These are phyloP conservation scores for Schmidtea mediterranea DNA, from an alignment of 1,140 invertebrate genomes.

Conservation along the genomic window DNA sequence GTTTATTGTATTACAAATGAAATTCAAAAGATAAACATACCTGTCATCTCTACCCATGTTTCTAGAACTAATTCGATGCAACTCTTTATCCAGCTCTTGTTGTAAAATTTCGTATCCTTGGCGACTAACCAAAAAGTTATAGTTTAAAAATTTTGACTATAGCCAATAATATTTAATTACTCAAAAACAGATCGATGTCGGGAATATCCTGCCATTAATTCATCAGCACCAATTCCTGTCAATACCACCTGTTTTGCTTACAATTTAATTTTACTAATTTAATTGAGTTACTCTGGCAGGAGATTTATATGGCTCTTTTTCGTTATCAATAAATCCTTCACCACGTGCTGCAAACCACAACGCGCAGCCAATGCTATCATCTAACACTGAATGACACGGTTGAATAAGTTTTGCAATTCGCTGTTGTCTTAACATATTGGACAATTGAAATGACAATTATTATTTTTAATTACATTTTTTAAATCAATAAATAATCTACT, in stretches of 20 bases:
- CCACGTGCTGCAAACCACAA: constrained; percentile 74
- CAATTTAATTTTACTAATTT: background rate
- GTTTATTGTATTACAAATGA: background rate
- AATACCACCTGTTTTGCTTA: constrained; percentile 39
- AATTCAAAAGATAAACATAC: constrained; percentile 11
- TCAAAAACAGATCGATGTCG: constrained; percentile 33
- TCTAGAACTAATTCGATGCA: constrained; percentile 53
- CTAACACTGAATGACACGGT: constrained; percentile 46
- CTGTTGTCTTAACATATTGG: constrained; percentile 28
- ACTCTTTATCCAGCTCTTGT: constrained; percentile 44
- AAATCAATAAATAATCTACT: no score
- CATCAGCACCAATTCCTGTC: constrained; percentile 77
- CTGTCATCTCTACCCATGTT: constrained; percentile 82
- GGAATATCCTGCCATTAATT: constrained; percentile 73
- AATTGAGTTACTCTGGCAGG: constrained; percentile 5
- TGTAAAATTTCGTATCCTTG: constrained; percentile 38
- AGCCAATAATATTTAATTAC: background rate
- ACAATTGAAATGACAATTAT: no score
- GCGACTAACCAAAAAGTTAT: constrained; percentile 31
- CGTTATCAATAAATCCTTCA: constrained; percentile 25
- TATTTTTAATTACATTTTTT: no score
- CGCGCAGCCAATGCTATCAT: constrained; percentile 69
- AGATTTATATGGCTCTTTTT: constrained; percentile 1
- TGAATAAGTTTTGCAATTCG: constrained; percentile 46
- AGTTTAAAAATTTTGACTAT: background rate